Evolutionary conservation across 2,113 vertebrate species (phyloP).

Genomic region (Gopherus evgoodei): DNA sequence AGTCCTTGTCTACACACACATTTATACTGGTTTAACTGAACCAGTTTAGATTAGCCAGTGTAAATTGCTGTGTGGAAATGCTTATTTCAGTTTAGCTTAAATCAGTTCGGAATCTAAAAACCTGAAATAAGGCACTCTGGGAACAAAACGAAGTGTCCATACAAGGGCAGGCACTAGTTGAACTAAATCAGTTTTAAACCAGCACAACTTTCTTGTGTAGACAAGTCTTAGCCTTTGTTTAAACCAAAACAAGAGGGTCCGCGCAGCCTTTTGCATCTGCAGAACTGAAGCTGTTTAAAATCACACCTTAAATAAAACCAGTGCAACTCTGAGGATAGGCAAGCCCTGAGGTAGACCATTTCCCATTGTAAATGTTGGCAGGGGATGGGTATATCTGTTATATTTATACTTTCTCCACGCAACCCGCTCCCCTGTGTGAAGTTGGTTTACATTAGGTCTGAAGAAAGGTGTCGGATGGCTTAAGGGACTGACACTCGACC

Average conservation of each 20-base stretch:
- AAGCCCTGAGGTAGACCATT: neutral
- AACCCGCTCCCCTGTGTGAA: neutral
- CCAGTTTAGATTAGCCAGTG: neutral
- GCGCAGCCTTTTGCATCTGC: rapidly evolving
- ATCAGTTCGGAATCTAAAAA: neutral
- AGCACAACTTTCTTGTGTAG: rapidly evolving
- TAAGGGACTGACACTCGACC: neutral
- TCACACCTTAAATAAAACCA: rapidly evolving
- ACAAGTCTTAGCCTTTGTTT: rapidly evolving
- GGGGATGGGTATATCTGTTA: neutral
- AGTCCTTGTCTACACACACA: neutral
- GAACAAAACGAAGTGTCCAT: neutral
- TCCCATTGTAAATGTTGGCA: neutral
- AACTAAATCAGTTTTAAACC: rapidly evolving
- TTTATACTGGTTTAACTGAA: neutral
- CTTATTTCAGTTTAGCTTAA: neutral
- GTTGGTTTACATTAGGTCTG: neutral
- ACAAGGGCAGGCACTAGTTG: neutral
- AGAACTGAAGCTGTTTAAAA: neutral
- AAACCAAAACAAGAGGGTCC: rapidly evolving
- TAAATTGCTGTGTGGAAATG: neutral
- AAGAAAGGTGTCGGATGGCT: neutral
- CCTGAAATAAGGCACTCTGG: neutral
- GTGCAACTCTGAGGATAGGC: neutral
- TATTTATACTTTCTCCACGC: neutral